Evolutionary conservation across 1,140 invertebrate genomes (phyloP), one percentile per base, ranked within the genome.

Genomic region (Hermetia illucens): DNA sequence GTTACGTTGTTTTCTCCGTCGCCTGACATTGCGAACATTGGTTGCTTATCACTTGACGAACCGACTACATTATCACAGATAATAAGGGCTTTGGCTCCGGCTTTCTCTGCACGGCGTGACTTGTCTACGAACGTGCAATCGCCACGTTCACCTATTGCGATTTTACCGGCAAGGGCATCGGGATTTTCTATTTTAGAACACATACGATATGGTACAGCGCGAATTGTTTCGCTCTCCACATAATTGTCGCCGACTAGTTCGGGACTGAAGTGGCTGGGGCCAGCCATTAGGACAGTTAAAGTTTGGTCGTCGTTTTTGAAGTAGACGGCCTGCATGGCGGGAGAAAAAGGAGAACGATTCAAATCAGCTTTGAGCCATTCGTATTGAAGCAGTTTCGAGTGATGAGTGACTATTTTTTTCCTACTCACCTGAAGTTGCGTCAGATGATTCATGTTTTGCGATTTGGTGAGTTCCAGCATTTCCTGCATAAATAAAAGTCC

Each of bases 91-190:
- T 79, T 63, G 6, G 82, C 91, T 15, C 90, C 89, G 15, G 79
- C 75, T 39, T 71, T 68, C 66, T 94, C 79, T n/a, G 92, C 68
- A 51, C 75, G 65, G 27, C 88, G 72, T 6, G 85, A 87, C 70
- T 97, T 98, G 45, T 96, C 87, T 10, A 94, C 75, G 61, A 98
- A 98, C 66, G 93, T 94, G 61, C 94, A 98, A 48, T 82, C 78
- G 1, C 92, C 91, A 18, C 94, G 68, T 52, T 82, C 74, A 30
- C 92, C 75, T 5, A 98, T 66, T 0, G 74, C 85, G 49, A 97
- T 88, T 47, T 80, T 81, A 5, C 79, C 84, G 36, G 61, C 62
- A 0, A 93, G 48, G 16, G 64, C 59, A 1, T 69, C 55, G 1
- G 58, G 51, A 54, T 90, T 84, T 10, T 62, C 34, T 5, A 57